Evolutionary conservation across 2,113 vertebrate species (phyloP).

Genomic region (Myotis lucifugus): DNA sequence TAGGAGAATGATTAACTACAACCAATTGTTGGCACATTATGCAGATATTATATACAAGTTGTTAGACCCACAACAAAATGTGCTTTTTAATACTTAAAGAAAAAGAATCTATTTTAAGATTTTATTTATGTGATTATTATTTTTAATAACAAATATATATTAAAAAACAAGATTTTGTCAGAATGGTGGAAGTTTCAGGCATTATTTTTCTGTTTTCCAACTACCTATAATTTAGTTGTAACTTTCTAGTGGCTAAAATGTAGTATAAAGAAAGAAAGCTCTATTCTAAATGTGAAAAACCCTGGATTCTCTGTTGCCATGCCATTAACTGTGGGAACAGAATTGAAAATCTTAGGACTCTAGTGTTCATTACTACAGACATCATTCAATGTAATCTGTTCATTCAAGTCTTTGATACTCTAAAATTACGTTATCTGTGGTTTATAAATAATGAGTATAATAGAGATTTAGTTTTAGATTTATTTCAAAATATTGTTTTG

Average conservation of each 20-base stretch:
- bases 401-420: not conserved
- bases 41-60: not conserved
- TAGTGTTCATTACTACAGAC: not conserved
- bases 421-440: not conserved
- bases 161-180: not conserved
- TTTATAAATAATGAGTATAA: conserved; percentile 19
- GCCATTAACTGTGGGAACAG: not conserved
- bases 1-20: not conserved
- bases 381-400: not conserved
- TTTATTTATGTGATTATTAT: not conserved
- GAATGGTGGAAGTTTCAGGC: not conserved
- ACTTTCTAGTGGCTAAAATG: not conserved
- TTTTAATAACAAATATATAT: not conserved
- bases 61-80: not conserved
- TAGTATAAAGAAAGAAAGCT: not conserved
- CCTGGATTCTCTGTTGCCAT: not conserved
- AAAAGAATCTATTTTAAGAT: not conserved
- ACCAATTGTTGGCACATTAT: not conserved
- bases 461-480: not conserved
- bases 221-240: not conserved
- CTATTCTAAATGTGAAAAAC: not conserved
- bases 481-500: not conserved
- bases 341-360: not conserved
- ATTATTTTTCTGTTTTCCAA: conserved; percentile 9
- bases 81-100: not conserved